These are phyloP conservation scores for Drosophila mauritiana DNA, from an alignment of 1,140 invertebrate species.

Conservation along the genomic window DNA sequence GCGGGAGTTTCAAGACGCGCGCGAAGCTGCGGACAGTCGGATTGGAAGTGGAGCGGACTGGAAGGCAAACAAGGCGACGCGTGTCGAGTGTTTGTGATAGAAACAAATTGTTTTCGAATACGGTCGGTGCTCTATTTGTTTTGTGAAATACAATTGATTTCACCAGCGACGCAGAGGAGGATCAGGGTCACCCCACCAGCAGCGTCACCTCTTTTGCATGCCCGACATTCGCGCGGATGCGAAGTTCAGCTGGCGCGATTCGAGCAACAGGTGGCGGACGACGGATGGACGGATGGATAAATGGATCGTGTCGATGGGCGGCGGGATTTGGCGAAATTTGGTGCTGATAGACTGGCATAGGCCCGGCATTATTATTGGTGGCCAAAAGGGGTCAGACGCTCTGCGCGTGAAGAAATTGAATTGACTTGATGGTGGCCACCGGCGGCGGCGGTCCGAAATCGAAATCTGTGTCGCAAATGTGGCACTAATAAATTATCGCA, in stretches of 20 bases:
- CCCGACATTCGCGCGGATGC: constrained; percentile 45
- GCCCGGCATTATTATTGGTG: constrained; percentile 36
- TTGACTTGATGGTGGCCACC: constrained; percentile 47
- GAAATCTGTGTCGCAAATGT: constrained; percentile 70
- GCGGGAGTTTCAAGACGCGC: constrained; percentile 41
- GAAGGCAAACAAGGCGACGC: constrained; percentile 59
- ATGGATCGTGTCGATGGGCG: constrained; percentile 32
- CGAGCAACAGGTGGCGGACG: constrained; percentile 66
- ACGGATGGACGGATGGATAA: background rate
- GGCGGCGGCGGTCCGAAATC: constrained; percentile 27
- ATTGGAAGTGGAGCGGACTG: constrained; percentile 34
- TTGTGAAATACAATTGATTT: background rate
- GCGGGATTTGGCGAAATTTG: constrained; percentile 34
- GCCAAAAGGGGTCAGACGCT: constrained; percentile 40
- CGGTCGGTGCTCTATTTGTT: background rate
- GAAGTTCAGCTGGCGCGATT: constrained; percentile 40
- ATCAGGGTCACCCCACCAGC: background rate
- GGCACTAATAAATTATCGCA: constrained; percentile 75
- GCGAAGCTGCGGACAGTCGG: constrained; percentile 26
- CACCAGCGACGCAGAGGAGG: constrained; percentile 3
- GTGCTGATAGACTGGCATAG: constrained; percentile 45
- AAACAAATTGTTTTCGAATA: constrained; percentile 24
- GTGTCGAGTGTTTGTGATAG: constrained; percentile 58
- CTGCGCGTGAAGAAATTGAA: constrained; percentile 54
- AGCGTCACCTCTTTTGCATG: constrained; percentile 49